Evolutionary conservation across 2,113 vertebrate genomes (phyloP), one percentile per base, ranked within the genome.

Genomic region (Eurypyga helias): DNA sequence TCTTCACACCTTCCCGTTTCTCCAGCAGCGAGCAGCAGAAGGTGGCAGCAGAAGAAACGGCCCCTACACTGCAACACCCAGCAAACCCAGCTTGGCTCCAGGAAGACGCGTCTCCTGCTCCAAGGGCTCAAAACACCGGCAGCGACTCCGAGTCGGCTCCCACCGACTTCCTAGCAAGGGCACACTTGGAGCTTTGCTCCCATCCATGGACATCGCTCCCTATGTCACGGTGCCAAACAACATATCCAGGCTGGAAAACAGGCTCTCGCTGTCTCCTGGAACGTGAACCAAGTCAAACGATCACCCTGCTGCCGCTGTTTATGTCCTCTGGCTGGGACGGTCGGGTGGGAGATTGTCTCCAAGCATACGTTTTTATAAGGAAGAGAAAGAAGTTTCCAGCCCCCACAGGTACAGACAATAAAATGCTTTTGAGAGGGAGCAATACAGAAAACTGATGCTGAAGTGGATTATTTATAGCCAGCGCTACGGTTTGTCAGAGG

Each of bases 391-490:
- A 69, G n/a, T 41, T 46, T 91, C 46, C 83, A 91, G 60, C 46
- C 75, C 31, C 66, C 71, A 86, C 78, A 96, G 90, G 75, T 92
- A 93, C 17, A 86, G 85, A 83, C 28, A 77, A 86, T n/a, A 81
- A 93, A 86, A 92, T 18, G 31, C 66, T 83, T 96, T 65, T 81
- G 76, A 62, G 57, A 91, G 45, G 5, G 0, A 86, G 36, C 10
- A 70, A 87, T 43, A 94, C 0, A 66, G 58, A 93, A 93, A 89
- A 80, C 16, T 29, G 29, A 25, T 21, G 67, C 4, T 45, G 36
- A 86, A 78, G 43, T 70, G 88, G 75, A 90, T 93, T 94, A 87
- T 95, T 95, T 94, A 82, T 41, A 90, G 80, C 16, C 76, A 88
- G 51, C 0, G 0, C 76, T 61, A 78, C 87, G 83, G 45, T 83